Conservation (phyloP, 2,113 vertebrate species). For the Scalopus aquaticus region DNA sequence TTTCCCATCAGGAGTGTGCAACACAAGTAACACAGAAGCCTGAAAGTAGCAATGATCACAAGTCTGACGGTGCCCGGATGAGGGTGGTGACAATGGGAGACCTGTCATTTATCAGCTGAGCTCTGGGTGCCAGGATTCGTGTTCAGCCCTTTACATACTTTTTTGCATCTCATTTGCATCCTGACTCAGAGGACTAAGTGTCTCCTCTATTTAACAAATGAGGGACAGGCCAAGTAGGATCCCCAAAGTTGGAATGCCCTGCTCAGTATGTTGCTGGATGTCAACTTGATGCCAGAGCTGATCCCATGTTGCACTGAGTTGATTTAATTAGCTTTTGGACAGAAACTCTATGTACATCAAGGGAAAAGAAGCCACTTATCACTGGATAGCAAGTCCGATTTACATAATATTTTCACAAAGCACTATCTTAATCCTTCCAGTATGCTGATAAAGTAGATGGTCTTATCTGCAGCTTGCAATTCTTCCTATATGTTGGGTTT, state of each 20-base stretch:
- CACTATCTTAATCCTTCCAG: not conserved
- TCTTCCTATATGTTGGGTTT: not conserved
- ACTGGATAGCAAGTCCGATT: no score
- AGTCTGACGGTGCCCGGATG: no score
- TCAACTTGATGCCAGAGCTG: not conserved
- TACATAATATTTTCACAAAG: not conserved
- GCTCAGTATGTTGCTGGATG: not conserved
- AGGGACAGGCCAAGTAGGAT: not conserved
- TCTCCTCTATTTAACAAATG: not conserved
- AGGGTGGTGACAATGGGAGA: not conserved
- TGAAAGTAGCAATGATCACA: not conserved
- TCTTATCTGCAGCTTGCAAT: not conserved
- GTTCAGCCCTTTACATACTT: not conserved
- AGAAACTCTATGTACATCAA: not conserved
- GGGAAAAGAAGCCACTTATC: not conserved
- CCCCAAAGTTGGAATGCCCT: not conserved
- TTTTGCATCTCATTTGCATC: not conserved
- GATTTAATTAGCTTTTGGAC: not conserved
- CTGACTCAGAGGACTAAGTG: not conserved
- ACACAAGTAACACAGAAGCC: accelerated
- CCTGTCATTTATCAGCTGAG: not conserved
- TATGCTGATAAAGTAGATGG: not conserved
- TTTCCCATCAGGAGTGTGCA: accelerated
- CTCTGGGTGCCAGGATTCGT: accelerated
- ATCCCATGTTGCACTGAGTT: not conserved